Evolutionary conservation across 2,888 invertebrate genomes (phyloP).

Genomic region (Nomada flava): DNA sequence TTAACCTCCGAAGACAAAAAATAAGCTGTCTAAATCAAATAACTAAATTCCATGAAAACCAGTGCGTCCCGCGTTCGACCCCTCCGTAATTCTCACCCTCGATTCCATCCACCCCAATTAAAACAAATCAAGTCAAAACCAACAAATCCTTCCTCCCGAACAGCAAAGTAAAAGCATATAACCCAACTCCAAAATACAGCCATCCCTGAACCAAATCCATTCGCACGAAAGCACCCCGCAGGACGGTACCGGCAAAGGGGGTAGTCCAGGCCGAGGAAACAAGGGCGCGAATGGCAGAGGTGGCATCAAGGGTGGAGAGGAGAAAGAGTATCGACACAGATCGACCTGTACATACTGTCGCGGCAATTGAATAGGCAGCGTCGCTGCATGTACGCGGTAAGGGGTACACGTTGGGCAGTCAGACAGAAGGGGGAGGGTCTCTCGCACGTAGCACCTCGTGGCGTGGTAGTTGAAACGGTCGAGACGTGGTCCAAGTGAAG

Average conservation of each 20-base stretch:
- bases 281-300: background rate
- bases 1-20: background rate
- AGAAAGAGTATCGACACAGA: background rate
- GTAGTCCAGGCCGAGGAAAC: background rate
- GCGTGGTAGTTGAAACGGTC: slow-evolving; percentile 75
- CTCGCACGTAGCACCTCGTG: slow-evolving; percentile 58
- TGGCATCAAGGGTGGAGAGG: background rate
- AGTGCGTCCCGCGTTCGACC: too few relatives aligned
- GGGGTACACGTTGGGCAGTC: slow-evolving; percentile 37
- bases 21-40: too few relatives aligned
- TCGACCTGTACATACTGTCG: slow-evolving; percentile 60
- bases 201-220: background rate
- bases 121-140: too few relatives aligned
- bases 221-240: background rate
- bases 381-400: slow-evolving; percentile 55
- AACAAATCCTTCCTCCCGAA: too few relatives aligned
- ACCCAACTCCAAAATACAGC: background rate
- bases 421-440: slow-evolving; percentile 31
- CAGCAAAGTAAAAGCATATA: too few relatives aligned
- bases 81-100: too few relatives aligned
- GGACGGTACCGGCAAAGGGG: background rate
- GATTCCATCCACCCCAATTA: too few relatives aligned
- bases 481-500: slow-evolving; percentile 59
- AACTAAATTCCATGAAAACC: too few relatives aligned
- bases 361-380: slow-evolving; percentile 73